These are phyloP conservation scores for Bombycilla garrulus DNA, from an alignment of 2,113 vertebrate species.

Conservation along the genomic window DNA sequence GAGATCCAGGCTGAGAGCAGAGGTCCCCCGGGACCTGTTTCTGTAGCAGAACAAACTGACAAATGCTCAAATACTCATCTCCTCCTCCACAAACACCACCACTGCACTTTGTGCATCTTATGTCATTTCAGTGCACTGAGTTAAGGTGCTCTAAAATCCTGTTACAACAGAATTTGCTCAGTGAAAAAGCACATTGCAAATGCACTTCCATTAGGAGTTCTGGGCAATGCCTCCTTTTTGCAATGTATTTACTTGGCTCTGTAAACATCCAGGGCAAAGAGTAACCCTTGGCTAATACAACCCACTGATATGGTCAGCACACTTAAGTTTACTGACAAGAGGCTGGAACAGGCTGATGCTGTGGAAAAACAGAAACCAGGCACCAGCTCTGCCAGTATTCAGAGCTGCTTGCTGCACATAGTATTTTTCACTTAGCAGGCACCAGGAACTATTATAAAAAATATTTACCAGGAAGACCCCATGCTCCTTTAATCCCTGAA, in stretches of 20 bases:
- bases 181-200: background rate
- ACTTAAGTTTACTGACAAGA: background rate
- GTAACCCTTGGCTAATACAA: conserved; percentile 39
- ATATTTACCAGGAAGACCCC: background rate
- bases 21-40: background rate
- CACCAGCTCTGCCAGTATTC: background rate
- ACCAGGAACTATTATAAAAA: background rate
- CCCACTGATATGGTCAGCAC: background rate
- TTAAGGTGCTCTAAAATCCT: background rate
- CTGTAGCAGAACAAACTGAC: background rate
- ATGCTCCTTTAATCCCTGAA: background rate
- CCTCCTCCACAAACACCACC: background rate
- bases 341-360: conserved; percentile 3
- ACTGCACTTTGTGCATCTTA: background rate
- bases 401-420: background rate
- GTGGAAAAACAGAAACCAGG: conserved; percentile 45
- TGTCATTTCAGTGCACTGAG: background rate
- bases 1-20: background rate
- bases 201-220: background rate
- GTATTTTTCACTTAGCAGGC: background rate
- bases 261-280: background rate
- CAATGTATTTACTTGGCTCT: background rate
- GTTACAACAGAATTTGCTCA: background rate
- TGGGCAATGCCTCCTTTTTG: background rate
- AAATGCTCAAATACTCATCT: background rate